Conservation (phyloP, 2,888 invertebrate genomes). For the Diaperis boleti region DNA sequence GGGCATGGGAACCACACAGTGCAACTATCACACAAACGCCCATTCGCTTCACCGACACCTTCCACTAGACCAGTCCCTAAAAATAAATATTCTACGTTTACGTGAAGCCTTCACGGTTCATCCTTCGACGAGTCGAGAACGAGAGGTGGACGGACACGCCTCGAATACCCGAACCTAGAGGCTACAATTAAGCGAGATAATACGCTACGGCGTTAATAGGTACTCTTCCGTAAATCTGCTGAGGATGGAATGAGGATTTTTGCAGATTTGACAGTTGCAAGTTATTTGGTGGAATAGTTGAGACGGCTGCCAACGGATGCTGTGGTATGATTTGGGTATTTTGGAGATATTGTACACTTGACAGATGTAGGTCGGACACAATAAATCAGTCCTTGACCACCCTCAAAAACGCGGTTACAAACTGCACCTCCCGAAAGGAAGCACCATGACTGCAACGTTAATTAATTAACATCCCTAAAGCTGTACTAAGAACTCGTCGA, state of each 20-base stretch:
- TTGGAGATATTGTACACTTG: no score
- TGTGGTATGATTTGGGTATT: no score
- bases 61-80: background rate
- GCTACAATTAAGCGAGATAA: conserved; percentile 28
- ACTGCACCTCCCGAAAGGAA: no score
- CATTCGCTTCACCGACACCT: conserved; percentile 9
- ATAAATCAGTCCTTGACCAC: no score
- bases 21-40: conserved; percentile 41
- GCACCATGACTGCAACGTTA: no score
- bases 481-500: no score
- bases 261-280: conserved; percentile 2
- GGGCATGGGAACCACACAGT: conserved; percentile 40
- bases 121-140: conserved; percentile 16
- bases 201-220: conserved; percentile 4
- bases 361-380: no score
- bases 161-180: conserved; percentile 15
- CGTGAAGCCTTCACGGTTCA: conserved; percentile 12
- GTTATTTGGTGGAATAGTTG: no score
- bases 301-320: no score
- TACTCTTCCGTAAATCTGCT: background rate
- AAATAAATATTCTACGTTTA: conserved; percentile 3
- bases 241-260: background rate
- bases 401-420: no score
- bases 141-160: conserved; percentile 25
- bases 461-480: no score